Conservation (phyloP, 2,888 invertebrate genomes). For the Prosopocoilus inquinatus region DNA sequence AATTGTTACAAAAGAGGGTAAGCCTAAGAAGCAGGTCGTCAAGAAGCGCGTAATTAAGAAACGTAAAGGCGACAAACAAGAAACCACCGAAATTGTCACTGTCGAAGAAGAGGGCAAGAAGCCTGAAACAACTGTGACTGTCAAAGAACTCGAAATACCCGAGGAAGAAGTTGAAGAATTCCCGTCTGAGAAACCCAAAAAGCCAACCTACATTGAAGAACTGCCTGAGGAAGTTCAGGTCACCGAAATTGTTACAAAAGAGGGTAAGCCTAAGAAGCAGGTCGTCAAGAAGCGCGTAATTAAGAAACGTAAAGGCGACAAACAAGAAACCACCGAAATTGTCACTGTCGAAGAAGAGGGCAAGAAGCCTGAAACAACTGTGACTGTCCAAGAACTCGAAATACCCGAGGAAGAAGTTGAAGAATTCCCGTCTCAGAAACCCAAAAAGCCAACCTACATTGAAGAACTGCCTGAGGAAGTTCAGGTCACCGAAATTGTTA, state of each 20-base stretch:
- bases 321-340: slow-evolving; percentile 32
- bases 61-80: slow-evolving; percentile 47
- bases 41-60: slow-evolving; percentile 52
- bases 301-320: slow-evolving; percentile 28
- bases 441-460: neutral
- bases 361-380: slow-evolving; percentile 42
- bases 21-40: slow-evolving; percentile 32
- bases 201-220: slow-evolving; percentile 40
- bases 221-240: slow-evolving; percentile 43
- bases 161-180: slow-evolving; percentile 8
- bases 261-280: slow-evolving; percentile 46
- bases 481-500: neutral
- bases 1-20: slow-evolving; percentile 38
- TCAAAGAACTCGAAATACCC: slow-evolving; percentile 27
- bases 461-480: neutral
- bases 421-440: slow-evolving; percentile 17
- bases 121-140: slow-evolving; percentile 25
- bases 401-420: slow-evolving; percentile 39
- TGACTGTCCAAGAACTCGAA: slow-evolving; percentile 34
- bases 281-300: slow-evolving; percentile 30
- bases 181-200: slow-evolving; percentile 22
- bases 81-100: slow-evolving; percentile 32
- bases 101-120: slow-evolving; percentile 29
- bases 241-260: slow-evolving; percentile 47
- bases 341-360: slow-evolving; percentile 36